phyloP scores from a whole-genome alignment of 2,888 invertebrate genomes.

The Glaucopsyche alexis region DNA sequence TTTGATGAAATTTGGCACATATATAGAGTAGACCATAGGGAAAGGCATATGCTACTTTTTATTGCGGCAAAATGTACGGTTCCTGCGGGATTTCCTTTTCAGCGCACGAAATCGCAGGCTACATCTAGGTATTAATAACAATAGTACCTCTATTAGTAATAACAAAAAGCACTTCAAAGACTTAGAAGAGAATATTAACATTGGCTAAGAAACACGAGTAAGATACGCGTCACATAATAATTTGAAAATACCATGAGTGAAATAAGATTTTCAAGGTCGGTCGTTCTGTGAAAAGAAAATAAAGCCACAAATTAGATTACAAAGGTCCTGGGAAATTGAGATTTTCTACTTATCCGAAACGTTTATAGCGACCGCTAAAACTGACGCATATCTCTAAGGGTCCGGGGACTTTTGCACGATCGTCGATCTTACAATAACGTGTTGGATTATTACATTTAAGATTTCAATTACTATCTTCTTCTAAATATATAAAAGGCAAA shows the following conservation, averaged over 20 bases:
- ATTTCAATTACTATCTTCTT: background rate
- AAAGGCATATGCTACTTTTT: too few species aligned
- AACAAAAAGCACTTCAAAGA: background rate
- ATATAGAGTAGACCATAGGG: too few species aligned
- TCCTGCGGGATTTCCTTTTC: too few species aligned
- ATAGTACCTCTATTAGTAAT: too few species aligned
- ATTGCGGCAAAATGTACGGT: too few species aligned
- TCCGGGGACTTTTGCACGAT: background rate
- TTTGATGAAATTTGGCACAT: too few species aligned
- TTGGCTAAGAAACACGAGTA: background rate
- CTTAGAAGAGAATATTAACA: background rate
- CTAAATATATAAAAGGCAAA: too few species aligned
- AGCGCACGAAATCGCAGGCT: too few species aligned
- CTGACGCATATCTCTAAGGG: conserved; percentile 1
- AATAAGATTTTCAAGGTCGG: background rate
- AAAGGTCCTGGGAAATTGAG: conserved; percentile 65
- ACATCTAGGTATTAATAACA: too few species aligned
- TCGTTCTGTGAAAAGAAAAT: conserved; percentile 59
- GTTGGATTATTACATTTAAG: background rate
- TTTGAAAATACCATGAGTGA: conserved; percentile 6
- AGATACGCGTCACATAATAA: background rate
- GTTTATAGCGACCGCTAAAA: background rate
- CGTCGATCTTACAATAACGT: background rate
- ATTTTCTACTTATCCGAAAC: conserved; percentile 43
- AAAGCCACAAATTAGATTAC: conserved; percentile 76